phyloP scores from a whole-genome alignment of 2,113 vertebrate species.

The Gulo gulo region DNA sequence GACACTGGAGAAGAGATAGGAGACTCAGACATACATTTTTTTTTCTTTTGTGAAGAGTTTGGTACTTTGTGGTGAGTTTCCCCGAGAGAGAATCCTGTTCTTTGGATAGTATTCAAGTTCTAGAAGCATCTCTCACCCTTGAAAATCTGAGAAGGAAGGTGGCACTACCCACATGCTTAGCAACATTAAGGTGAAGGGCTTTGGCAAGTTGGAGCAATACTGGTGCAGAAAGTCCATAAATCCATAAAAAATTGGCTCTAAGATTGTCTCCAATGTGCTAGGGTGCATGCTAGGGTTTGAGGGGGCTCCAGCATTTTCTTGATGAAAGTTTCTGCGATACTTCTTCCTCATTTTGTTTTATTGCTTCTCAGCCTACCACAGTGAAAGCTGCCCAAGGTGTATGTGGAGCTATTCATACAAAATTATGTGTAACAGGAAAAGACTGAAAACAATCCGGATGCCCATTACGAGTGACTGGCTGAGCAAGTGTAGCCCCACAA shows the following conservation, averaged over 20 bases:
- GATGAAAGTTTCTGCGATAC: not conserved
- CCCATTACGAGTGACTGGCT: not conserved
- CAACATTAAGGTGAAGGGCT: not conserved
- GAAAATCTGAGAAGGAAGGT: not conserved
- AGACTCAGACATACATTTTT: not conserved
- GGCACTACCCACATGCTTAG: not conserved
- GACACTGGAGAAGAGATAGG: not conserved
- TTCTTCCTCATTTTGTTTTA: not conserved
- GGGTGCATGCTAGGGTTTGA: too few relatives aligned
- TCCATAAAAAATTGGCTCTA: not conserved
- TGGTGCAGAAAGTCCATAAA: not conserved
- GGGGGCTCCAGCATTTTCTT: not conserved
- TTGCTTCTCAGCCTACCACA: not conserved
- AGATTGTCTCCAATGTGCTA: fast-evolving
- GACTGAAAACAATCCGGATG: not conserved
- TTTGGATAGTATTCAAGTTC: not conserved
- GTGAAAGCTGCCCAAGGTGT: not conserved
- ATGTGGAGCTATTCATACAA: not conserved
- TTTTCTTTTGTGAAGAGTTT: not conserved
- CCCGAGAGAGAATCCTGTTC: not conserved
- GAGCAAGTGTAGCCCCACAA: not conserved
- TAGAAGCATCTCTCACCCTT: not conserved
- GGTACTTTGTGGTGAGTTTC: not conserved
- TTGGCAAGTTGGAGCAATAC: not conserved
- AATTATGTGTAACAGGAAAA: not conserved